phyloP scores from a whole-genome alignment of 2,113 vertebrate genomes.

The Atlantisia rogersi region DNA sequence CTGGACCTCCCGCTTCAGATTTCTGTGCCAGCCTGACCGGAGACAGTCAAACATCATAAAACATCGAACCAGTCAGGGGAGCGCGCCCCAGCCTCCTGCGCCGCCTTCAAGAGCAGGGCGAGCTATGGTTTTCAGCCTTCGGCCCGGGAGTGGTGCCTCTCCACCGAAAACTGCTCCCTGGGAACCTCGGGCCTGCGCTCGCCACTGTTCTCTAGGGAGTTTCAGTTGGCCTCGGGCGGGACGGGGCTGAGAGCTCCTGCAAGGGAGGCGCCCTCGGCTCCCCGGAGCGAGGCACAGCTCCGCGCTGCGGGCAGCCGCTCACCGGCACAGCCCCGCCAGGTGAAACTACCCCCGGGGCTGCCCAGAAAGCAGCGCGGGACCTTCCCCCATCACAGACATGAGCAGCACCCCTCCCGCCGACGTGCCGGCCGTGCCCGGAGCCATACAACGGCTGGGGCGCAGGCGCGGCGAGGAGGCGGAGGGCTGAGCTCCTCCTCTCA shows the following conservation, averaged over 20 bases:
- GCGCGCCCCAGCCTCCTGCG: not conserved
- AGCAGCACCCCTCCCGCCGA: accelerated
- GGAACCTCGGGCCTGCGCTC: accelerated
- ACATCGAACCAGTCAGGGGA: no score
- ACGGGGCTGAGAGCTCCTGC: accelerated
- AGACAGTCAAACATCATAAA: no score
- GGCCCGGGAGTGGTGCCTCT: not conserved
- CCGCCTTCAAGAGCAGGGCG: not conserved
- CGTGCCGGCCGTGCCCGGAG: not conserved
- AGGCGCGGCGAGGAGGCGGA: not conserved
- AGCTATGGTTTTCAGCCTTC: not conserved
- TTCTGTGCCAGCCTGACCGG: not conserved
- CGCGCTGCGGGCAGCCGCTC: accelerated
- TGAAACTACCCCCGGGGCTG: accelerated
- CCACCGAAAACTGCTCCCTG: not conserved
- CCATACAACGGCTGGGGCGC: accelerated
- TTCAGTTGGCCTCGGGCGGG: not conserved
- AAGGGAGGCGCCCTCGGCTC: accelerated
- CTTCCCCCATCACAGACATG: accelerated
- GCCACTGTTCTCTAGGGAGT: no score
- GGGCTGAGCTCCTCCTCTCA: not conserved
- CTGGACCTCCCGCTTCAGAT: not conserved
- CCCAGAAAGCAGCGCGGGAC: accelerated
- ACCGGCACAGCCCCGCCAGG: accelerated
- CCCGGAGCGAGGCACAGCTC: accelerated